Base-by-base conservation (phyloP, 2,888 invertebrate genomes). In the Chloroclysta siterata region DNA sequence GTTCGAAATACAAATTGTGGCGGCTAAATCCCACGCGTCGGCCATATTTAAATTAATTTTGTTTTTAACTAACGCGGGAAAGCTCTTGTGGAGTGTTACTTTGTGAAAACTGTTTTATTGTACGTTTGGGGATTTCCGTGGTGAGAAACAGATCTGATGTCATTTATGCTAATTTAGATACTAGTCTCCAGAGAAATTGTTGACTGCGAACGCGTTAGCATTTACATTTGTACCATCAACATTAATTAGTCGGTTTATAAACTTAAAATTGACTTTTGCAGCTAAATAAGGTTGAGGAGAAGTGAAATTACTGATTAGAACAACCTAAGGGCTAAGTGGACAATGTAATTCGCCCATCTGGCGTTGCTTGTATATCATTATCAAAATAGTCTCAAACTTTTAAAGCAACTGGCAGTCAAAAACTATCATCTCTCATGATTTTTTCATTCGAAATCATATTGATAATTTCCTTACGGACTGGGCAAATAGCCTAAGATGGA, bases 1-100 rank as follows among this genome's bases (percentile, higher is more conserved):
- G 82, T 85, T 84, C 80, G 81, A 85, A 87, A 83, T 85, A 86
- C 82, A 85, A 88, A 88, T 87, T 87, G 85, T 82, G 84, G 83
- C 79, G 79, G 81, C 74, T 78, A 81, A 85, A 81, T 85, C 84
- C 83, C 84, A 79, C 78, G 78, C 79, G 78, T 81, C 81, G 77
- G 82, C 80, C 82, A 85, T 87, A 84, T 88, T 85, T 85, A 81
- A 85, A 85, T 86, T 86, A 86, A 88, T 88, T 84, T 83, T 74
- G 80, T 82, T 85, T 85, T 84, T 84, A 84, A 84, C 80, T 78
- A 83, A 84, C 83, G 84, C 84, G 85, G 82, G 84, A 86, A 85
- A 84, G 77, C 82, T 80, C 76, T 80, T 80, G 6, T 70, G 74
- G 82, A 81, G 81, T 72, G 80, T 75, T 79, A 80, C 79, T 78